Base-by-base conservation (phyloP, 1,140 invertebrate genomes). In the Pogonognathellus flavescens region DNA sequence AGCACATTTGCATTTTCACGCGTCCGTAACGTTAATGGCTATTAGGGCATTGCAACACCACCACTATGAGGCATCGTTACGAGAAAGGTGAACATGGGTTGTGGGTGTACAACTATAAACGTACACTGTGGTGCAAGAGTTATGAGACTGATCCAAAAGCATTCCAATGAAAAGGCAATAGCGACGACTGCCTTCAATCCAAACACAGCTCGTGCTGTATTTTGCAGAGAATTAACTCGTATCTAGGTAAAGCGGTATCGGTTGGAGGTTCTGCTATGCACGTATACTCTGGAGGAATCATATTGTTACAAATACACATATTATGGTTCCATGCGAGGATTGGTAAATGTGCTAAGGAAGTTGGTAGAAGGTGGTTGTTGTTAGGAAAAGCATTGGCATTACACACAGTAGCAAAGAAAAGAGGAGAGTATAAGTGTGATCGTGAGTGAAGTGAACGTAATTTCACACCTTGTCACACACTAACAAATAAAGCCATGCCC, bases 381-480 rank as follows among this genome's bases (percentile, higher is more conserved):
- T 41, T 41, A 41, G 31, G 31, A 41, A 6, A 3, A 41, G 31
- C 31, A 41, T 41, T 41, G 31, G 20, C 18, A 22, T 18, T 7
- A 66, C 10, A 66, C 25, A 31, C 70, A 76, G 70, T 76, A 76
- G 70, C 31, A 76, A 50, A 41, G 70, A 76, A 76, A 31, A 76
- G 31, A 76, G 70, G 31, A 76, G 70, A 41, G 31, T 41, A 41
- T 76, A 76, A 76, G 70, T 76, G 52, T 80, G 84, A 80, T 59
- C 22, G 84, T 83, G 55, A 82, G 53, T 86, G 86, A 86, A 85
- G 62, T 81, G 81, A 87, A 85, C 84, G 84, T 87, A 87, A 87
- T 87, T 87, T 87, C 86, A 87, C 86, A 87, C 86, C 86, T 87
- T 87, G 86, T 87, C 86, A 87, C 59, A 76, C 86, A 87, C 86